Evolutionary conservation across 2,113 vertebrate species (phyloP), one percentile per base, ranked within the genome.

Genomic region (Muscicapa adusta): DNA sequence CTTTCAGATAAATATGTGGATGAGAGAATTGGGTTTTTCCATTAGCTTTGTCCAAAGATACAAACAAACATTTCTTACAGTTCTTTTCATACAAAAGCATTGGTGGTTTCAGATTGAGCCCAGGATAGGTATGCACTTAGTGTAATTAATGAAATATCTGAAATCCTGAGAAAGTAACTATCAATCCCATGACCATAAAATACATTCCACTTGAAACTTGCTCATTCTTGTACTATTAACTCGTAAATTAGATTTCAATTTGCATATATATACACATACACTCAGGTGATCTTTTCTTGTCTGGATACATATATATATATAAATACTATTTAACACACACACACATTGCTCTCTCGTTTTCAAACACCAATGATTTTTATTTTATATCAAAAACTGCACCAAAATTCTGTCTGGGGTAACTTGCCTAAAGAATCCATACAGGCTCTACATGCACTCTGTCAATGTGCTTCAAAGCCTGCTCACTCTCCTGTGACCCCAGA

Each of bases 1-100:
- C 71, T 94, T 90, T 94, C 85, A 93, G 88, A 96, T 74, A 91
- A 94, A 84, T 91, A 91, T 8, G 77, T 88, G 85, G 66, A 80
- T 75, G 63, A 91, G 71, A 81, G 75, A 80, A 94, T 5, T 75
- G 91, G 54, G 29, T 86, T 94, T 96, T 89, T 91, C 91, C 88
- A 93, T 78, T 81, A 96, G 70, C 77, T 94, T 76, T 93, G 92
- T 78, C 86, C 71, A 76, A 51, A 90, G 47, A 88, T 14, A 85
- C 31, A 86, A 75, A 36, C 45, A 93, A 92, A 57, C 36, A 58
- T 26, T 80, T 91, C 78, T 89, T 60, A 81, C 34, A 61, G 62
- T 31, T 94, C 77, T 70, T 60, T 72, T 80, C 23, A 51, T 28
- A 50, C 2, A 3, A 74, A 81, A 92, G 40, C 50, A 66, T 5